These are phyloP conservation scores for Trichacis sp. DNA, from an alignment of 2,888 invertebrate genomes.

Conservation along the genomic window DNA sequence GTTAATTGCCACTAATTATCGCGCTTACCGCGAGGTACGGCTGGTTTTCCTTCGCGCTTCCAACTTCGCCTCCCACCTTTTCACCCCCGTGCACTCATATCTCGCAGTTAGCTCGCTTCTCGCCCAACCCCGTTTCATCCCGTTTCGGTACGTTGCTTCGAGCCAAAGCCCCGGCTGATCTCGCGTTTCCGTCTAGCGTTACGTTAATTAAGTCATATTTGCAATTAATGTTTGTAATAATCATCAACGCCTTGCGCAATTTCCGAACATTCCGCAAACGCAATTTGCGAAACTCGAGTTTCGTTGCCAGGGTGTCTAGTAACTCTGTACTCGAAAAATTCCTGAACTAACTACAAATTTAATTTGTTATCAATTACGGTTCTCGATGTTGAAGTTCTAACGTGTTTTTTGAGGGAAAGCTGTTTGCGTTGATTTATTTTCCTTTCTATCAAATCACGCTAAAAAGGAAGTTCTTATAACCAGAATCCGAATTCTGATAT, in stretches of 20 bases:
- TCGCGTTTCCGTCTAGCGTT: conserved; percentile 46
- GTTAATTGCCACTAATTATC: conserved; percentile 66
- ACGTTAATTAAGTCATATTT: conserved; percentile 67
- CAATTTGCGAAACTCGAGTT: conserved; percentile 58
- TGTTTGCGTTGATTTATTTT: too few species aligned
- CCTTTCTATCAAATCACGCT: too few species aligned
- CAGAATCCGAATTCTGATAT: too few species aligned
- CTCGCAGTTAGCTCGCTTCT: neutral
- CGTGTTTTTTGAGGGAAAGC: too few species aligned
- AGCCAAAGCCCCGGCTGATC: conserved; percentile 39
- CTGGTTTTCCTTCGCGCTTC: conserved; percentile 44
- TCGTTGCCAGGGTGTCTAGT: conserved; percentile 32
- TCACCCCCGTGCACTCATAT: conserved; percentile 24
- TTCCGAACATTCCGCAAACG: conserved; percentile 30
- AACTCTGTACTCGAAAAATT: conserved; percentile 17
- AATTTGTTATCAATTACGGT: too few species aligned
- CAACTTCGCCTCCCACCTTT: conserved; percentile 28
- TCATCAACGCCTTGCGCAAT: conserved; percentile 61
- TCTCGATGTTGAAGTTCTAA: too few species aligned
- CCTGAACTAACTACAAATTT: too few species aligned
- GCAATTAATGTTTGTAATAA: conserved; percentile 66
- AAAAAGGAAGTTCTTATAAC: too few species aligned
- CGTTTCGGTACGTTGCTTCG: conserved; percentile 35
- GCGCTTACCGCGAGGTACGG: conserved; percentile 59
- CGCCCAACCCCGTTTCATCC: conserved; percentile 28